Conservation (phyloP, 2,113 vertebrate species). For the Bujurquina vittata region DNA sequence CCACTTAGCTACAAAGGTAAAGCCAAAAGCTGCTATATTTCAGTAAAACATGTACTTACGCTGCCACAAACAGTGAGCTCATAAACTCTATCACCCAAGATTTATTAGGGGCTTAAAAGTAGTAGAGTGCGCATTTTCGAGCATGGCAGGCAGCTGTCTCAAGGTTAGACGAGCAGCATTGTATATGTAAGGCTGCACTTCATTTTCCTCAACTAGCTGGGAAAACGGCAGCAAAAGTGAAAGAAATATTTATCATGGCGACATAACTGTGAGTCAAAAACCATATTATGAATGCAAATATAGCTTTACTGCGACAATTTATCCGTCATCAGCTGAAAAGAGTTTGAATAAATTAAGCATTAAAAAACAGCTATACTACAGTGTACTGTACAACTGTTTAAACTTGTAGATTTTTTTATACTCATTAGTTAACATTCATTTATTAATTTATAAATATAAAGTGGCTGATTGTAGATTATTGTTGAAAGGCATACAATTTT, state of each 20-base stretch:
- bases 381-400: background rate
- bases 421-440: background rate
- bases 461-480: background rate
- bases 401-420: background rate
- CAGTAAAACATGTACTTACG: background rate
- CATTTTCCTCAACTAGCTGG: background rate
- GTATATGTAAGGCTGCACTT: background rate
- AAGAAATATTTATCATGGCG: background rate
- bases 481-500: background rate
- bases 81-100: background rate
- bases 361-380: background rate
- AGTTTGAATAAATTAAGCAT: background rate
- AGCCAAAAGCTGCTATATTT: conserved; percentile 15
- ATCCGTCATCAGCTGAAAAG: background rate
- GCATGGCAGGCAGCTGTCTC: background rate
- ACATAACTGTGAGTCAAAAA: background rate
- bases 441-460: background rate
- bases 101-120: conserved; percentile 17
- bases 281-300: background rate
- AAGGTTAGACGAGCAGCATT: conserved; percentile 10
- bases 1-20: conserved; percentile 9
- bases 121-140: background rate
- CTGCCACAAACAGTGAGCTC: background rate
- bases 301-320: background rate
- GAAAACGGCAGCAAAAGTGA: background rate